Conservation (phyloP, 2,888 invertebrate genomes). For the Spisula subtruncata region DNA sequence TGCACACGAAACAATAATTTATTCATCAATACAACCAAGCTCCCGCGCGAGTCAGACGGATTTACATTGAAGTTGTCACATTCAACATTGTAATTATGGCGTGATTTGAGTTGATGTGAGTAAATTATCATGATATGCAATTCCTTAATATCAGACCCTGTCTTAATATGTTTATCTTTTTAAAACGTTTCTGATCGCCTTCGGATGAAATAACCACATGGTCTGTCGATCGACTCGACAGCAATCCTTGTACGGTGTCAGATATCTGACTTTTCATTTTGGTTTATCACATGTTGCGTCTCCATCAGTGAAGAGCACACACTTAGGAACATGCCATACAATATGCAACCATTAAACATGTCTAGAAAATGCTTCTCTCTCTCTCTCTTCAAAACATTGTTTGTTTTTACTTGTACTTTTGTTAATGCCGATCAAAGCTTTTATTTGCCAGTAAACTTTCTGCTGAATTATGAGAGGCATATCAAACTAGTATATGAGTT, state of each 20-base stretch:
- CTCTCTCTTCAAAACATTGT: background rate
- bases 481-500: too few relatives aligned
- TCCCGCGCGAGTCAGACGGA: slow-evolving; percentile 54
- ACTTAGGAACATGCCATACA: slow-evolving; percentile 12
- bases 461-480: too few relatives aligned
- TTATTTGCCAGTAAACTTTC: too few relatives aligned
- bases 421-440: too few relatives aligned
- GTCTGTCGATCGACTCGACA: slow-evolving; percentile 53
- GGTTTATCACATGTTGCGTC: slow-evolving; percentile 24
- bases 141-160: slow-evolving; percentile 66
- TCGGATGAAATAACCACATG: slow-evolving; percentile 66
- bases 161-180: slow-evolving; percentile 69
- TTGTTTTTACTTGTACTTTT: too few relatives aligned
- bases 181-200: slow-evolving; percentile 65
- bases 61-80: slow-evolving; percentile 73
- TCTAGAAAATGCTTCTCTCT: slow-evolving; percentile 14
- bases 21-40: slow-evolving; percentile 71
- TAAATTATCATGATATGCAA: slow-evolving; percentile 70
- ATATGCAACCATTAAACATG: background rate
- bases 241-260: slow-evolving; percentile 19
- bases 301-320: background rate
- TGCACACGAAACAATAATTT: slow-evolving; percentile 72
- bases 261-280: slow-evolving; percentile 29
- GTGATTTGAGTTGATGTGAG: slow-evolving; percentile 64
- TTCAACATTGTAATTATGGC: slow-evolving; percentile 70